Conservation (phyloP, 2,113 vertebrate species). For the Isichthys henryi region DNA sequence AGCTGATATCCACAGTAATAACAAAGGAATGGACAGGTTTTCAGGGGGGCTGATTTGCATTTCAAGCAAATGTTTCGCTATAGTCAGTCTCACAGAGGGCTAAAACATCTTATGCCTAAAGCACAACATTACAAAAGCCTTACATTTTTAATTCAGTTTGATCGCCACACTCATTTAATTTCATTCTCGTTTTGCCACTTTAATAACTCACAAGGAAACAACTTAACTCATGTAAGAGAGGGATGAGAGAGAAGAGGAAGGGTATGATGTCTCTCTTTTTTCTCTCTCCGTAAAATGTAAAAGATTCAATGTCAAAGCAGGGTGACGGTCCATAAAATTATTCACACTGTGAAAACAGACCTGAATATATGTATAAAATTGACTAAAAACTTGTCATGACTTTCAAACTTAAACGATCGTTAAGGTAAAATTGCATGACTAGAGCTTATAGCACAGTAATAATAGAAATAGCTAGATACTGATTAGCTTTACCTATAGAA, state of each 20-base stretch:
- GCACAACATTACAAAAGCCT: background rate
- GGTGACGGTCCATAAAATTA: background rate
- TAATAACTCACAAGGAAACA: background rate
- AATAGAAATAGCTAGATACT: background rate
- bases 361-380: background rate
- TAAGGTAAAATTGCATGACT: background rate
- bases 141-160: conserved; percentile 2
- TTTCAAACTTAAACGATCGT: background rate
- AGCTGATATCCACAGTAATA: background rate
- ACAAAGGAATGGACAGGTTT: background rate
- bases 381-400: background rate
- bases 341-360: conserved; percentile 5
- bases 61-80: background rate
- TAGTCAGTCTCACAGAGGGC: background rate
- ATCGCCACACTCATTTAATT: background rate
- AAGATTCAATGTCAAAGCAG: background rate
- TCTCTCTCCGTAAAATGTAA: background rate
- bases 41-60: background rate
- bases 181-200: background rate
- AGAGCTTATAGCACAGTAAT: background rate
- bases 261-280: background rate
- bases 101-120: background rate
- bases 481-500: background rate
- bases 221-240: background rate
- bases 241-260: background rate